A percentile compares a stretch with the other conserved stretches of the same genome.
phyloP scores from a whole-genome alignment of 2,113 vertebrate species.

The Bujurquina vittata region DNA sequence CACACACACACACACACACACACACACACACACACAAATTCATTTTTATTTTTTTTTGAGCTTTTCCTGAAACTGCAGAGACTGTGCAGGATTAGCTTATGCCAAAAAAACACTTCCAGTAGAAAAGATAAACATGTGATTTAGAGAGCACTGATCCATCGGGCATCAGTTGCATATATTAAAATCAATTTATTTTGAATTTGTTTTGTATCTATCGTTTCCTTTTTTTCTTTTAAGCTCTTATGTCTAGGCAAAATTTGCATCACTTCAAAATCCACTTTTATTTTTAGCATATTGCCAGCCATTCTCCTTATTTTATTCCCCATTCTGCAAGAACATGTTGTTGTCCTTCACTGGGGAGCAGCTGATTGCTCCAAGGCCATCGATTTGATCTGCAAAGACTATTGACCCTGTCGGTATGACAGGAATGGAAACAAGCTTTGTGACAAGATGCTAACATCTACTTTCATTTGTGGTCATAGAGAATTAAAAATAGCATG shows the following conservation, averaged over 20 bases:
- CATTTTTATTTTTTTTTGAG: neutral
- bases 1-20: neutral
- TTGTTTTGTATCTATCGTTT: neutral
- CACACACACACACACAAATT: neutral
- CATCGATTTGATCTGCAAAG: conserved; percentile 2
- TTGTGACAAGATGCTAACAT: conserved; percentile 15
- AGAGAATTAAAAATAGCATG: neutral
- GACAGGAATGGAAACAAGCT: conserved; percentile 41
- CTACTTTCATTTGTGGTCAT: neutral
- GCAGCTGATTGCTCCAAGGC: conserved; percentile 56
- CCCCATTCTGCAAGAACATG: neutral
- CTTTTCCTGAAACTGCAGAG: neutral
- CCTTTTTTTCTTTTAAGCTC: neutral
- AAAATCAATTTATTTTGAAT: neutral
- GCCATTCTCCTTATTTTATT: neutral
- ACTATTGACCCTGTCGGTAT: conserved; percentile 19
- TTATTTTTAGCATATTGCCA: conserved; percentile 16
- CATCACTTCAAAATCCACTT: neutral
- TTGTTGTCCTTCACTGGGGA: conserved; percentile 27
- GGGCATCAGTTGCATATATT: neutral
- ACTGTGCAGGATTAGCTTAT: neutral
- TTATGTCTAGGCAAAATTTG: neutral
- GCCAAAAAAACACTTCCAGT: neutral
- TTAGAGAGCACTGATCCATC: no score
- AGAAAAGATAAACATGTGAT: neutral